Percentiles rank a stretch among this genome's conserved stretches.
Conservation (phyloP, 2,888 invertebrate genomes). For the Petrolisthes cinctipes region DNA sequence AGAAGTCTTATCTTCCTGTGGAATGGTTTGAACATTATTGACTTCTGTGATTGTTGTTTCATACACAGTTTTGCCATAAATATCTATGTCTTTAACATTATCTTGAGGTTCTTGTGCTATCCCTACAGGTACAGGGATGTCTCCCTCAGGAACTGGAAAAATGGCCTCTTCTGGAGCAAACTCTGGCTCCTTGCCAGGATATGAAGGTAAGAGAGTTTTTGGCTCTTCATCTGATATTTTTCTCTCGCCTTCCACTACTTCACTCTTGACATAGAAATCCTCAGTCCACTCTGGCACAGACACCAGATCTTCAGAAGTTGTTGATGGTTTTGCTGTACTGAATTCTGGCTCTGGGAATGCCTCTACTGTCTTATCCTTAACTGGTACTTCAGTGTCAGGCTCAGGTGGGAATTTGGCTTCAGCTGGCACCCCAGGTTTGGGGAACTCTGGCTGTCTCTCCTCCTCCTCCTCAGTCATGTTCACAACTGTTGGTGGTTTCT, state of each 20-base stretch:
- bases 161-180: not conserved
- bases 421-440: slow-evolving; percentile 16
- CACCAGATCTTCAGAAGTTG: not conserved
- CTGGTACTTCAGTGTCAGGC: not conserved
- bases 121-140: slow-evolving; percentile 12
- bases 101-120: slow-evolving; percentile 19
- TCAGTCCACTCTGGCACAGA: slow-evolving; percentile 21
- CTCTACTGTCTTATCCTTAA: not conserved
- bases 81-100: not conserved
- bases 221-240: not conserved
- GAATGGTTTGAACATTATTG: not conserved
- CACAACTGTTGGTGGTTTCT: slow-evolving; percentile 20
- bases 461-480: not conserved
- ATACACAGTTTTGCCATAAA: slow-evolving; percentile 24
- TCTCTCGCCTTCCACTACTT: slow-evolving; percentile 10
- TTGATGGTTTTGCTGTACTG: not conserved
- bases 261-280: slow-evolving; percentile 20
- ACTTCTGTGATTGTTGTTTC: not conserved
- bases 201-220: slow-evolving; percentile 5
- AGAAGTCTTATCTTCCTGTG: not conserved
- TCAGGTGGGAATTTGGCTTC: slow-evolving; percentile 3
- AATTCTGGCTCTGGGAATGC: slow-evolving; percentile 21
- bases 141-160: slow-evolving; percentile 22
- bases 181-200: slow-evolving; percentile 27
- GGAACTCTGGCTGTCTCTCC: not conserved